phyloP scores from a whole-genome alignment of 1,140 invertebrate species.

The Zaprionus camerounensis region DNA sequence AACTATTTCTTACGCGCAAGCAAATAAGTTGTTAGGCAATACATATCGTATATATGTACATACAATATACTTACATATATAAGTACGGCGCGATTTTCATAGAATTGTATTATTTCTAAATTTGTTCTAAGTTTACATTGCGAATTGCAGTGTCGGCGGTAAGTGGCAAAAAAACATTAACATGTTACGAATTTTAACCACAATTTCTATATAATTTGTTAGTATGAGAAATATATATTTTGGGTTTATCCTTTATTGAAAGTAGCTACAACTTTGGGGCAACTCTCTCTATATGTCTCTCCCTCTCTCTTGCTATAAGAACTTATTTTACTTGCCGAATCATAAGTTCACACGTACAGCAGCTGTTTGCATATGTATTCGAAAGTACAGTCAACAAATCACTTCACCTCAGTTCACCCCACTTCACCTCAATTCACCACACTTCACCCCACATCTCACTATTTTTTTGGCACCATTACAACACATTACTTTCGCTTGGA shows the following conservation, averaged over 20 bases:
- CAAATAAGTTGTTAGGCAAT: background rate
- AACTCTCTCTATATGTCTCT: slow-evolving; percentile 24
- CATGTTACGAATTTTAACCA: slow-evolving; percentile 39
- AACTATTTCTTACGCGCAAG: slow-evolving; percentile 20
- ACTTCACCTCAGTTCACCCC: slow-evolving; percentile 14
- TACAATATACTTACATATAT: background rate
- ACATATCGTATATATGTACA: slow-evolving; percentile 3
- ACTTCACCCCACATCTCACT: slow-evolving; percentile 8
- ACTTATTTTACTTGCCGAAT: slow-evolving; percentile 57
- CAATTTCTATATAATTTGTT: slow-evolving; percentile 22
- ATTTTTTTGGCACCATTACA: slow-evolving; percentile 48
- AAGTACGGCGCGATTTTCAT: slow-evolving; percentile 2
- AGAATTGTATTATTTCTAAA: slow-evolving; percentile 7
- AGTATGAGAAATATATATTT: slow-evolving; percentile 21
- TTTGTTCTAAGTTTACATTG: slow-evolving; percentile 72
- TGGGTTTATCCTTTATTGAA: slow-evolving; percentile 9
- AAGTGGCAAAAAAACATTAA: slow-evolving; percentile 66
- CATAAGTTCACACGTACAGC: slow-evolving; percentile 32
- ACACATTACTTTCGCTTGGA: slow-evolving; percentile 67
- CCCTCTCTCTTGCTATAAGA: slow-evolving; percentile 60
- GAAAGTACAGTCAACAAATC: slow-evolving; percentile 59
- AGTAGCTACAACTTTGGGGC: slow-evolving; percentile 52
- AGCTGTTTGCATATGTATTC: slow-evolving; percentile 2
- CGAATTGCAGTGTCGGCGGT: slow-evolving; percentile 79
- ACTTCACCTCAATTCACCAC: slow-evolving; percentile 28